Evolutionary conservation across 2,888 invertebrate species (phyloP), one percentile per base, ranked within the genome.

Genomic region (Venusia cambrica): DNA sequence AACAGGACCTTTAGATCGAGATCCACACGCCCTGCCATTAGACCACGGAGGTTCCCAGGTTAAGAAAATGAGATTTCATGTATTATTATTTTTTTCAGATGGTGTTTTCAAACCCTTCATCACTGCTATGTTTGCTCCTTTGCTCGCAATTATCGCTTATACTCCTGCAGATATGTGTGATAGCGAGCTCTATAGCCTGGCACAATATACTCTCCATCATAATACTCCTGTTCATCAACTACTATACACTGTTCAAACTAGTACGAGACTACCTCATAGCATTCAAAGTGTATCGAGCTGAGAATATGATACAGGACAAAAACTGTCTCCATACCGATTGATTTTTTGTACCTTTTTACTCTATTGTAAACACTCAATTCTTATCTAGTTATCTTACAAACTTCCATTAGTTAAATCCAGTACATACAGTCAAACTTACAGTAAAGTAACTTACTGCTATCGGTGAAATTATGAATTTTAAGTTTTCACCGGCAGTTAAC

Each of bases 231-330:
- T 93, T 97, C 64, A 94, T 95, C 45, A 98, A 97, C 76, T 97
- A 97, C 77, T 94, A 95, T 62, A 94, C 96, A 0, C 88, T 98
- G 21, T 98, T 97, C 73, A 96, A 97, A 78, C 88, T 97, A 51
- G 89, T 93, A 13, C 89, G 98, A 20, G 97, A 97, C 74, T 96
- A 94, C 65, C 83, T 97, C 2, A 92, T 98, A 13, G 92, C 96
- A 30, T 93, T 92, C 89, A 93, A 93, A 62, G 91, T 96, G 5
- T 96, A 96, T 62, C 90, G 90, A 56, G 91, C 92, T 0, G 93
- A 93, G 61, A 88, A 89, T 50, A 88, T 91, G 65, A 90, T 92
- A 64, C 92, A 92, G 57, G 91, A 91, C 43, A 92, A 91, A 56
- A 79, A 77, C 34, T 52, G 47, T 17, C 12, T 49, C 5, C 45